Conservation (phyloP, 2,797 vertebrate genomes). For the Parauchenoglanis ngamensis region DNA sequence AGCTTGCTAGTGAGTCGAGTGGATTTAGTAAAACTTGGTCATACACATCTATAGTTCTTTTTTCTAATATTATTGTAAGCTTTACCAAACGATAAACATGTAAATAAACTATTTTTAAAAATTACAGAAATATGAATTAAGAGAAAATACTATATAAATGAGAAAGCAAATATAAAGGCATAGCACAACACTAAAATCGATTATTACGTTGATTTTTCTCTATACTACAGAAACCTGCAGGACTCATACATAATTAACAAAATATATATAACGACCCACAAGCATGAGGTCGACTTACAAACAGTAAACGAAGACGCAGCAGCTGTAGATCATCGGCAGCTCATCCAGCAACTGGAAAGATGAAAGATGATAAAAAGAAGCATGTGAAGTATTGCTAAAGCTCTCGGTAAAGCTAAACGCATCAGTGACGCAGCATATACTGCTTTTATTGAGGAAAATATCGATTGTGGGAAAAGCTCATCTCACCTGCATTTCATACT, state of each 20-base stretch:
- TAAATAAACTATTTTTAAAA: not conserved
- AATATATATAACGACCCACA: too few relatives aligned
- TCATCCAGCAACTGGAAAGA: conserved; percentile 91
- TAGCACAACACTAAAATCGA: too few relatives aligned
- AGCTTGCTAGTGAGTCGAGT: not conserved
- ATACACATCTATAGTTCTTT: not conserved
- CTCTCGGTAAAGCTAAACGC: not conserved
- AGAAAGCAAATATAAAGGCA: not conserved
- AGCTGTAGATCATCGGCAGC: conserved; percentile 98
- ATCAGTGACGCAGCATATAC: not conserved
- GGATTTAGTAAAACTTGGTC: not conserved
- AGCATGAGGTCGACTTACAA: conserved; percentile 82
- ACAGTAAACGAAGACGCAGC: conserved; percentile 96
- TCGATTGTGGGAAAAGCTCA: not conserved
- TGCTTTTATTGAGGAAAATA: not conserved
- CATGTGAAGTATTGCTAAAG: not conserved
- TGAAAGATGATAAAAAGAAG: conserved; percentile 44
- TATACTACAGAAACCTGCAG: not conserved
- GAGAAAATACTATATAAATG: not conserved
- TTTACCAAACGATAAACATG: not conserved
- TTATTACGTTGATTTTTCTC: not conserved
- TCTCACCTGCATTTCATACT: conserved; percentile 98
- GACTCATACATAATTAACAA: not conserved
- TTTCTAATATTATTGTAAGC: not conserved
- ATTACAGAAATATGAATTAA: not conserved